Evolutionary conservation across 2,797 vertebrate genomes (phyloP).

Genomic region (Zenarchopterus dispar): DNA sequence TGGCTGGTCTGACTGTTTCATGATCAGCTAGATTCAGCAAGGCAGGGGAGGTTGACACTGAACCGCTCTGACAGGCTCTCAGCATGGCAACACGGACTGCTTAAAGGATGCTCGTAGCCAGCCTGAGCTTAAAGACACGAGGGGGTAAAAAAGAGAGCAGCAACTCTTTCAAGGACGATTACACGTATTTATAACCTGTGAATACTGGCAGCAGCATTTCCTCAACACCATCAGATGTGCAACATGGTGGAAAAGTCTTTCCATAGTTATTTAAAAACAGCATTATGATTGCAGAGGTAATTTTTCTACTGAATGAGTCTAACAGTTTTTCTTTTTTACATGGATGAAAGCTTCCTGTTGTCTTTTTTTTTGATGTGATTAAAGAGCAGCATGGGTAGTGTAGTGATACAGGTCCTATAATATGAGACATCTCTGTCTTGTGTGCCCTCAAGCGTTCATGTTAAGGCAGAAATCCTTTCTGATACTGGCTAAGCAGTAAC

Average conservation of each 20-base stretch:
- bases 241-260: too few species aligned
- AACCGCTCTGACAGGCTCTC: conserved; percentile 65
- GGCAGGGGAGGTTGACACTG: conserved; percentile 59
- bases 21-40: conserved; percentile 67
- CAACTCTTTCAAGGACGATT: conserved; percentile 59
- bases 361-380: background rate
- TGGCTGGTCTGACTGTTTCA: conserved; percentile 41
- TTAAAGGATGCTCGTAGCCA: conserved; percentile 55
- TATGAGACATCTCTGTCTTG: background rate
- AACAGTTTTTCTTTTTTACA: background rate
- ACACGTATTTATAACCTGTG: conserved; percentile 58
- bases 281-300: background rate
- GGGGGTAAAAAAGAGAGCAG: conserved; percentile 44
- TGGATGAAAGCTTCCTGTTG: background rate
- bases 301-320: too few species aligned
- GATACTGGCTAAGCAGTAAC: too few species aligned
- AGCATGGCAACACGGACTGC: conserved; percentile 54
- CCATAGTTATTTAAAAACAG: background rate
- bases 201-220: conserved; percentile 9
- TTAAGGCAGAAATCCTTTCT: background rate
- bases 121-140: conserved; percentile 20
- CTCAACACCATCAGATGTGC: background rate
- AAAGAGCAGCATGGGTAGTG: background rate
- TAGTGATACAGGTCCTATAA: background rate
- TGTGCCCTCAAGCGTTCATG: background rate